phyloP scores from a whole-genome alignment of 1,140 invertebrate species.

The Atta colombica region DNA sequence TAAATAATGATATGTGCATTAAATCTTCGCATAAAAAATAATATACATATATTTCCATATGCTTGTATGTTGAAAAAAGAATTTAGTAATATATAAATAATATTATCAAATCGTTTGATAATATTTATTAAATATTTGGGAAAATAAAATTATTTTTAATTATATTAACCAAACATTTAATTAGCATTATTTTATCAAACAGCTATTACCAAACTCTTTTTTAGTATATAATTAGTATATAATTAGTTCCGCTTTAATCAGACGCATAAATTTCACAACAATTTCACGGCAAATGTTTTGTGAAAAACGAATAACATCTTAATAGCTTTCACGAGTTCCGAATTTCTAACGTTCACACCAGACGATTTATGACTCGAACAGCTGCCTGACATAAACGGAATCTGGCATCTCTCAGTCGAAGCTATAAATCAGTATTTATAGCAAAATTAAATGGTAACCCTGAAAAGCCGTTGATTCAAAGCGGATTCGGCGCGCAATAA shows the following conservation, averaged over 20 bases:
- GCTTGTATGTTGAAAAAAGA: too few relatives aligned
- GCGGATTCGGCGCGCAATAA: neutral
- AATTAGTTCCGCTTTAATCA: constrained; percentile 1
- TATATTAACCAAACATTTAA: too few relatives aligned
- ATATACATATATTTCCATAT: neutral
- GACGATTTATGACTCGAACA: constrained; percentile 54
- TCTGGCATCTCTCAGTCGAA: constrained; percentile 70
- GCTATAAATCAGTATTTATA: constrained; percentile 82
- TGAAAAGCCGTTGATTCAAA: neutral
- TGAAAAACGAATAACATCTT: constrained; percentile 7
- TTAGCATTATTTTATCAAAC: too few relatives aligned
- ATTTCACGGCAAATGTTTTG: constrained; percentile 4
- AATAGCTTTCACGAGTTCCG: constrained; percentile 11
- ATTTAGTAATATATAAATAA: too few relatives aligned
- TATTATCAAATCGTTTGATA: too few relatives aligned
- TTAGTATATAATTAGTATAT: too few relatives aligned
- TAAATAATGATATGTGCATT: neutral
- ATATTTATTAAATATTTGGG: too few relatives aligned
- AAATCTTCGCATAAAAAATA: neutral
- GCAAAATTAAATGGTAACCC: constrained; percentile 64
- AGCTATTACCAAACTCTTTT: too few relatives aligned
- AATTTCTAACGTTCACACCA: constrained; percentile 42
- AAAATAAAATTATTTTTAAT: too few relatives aligned
- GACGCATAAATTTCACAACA: constrained; percentile 8
- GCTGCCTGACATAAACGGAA: constrained; percentile 73